Conservation (phyloP, 64 coral and sea anemone species). For the Stylophora pistillata region DNA sequence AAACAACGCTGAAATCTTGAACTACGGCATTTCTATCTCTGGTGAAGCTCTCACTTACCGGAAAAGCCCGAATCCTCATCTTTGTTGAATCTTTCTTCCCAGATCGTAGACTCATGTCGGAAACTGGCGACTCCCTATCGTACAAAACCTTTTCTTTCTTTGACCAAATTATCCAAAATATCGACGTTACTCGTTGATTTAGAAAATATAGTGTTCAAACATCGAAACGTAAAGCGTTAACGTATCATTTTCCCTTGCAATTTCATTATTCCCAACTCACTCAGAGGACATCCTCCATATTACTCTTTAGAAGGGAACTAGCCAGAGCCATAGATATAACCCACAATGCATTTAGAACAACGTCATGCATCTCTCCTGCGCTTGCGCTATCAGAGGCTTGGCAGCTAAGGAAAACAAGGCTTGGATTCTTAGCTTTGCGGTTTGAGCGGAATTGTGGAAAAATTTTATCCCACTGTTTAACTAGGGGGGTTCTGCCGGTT, state of each 20-base stretch:
- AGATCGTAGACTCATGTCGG: constrained; percentile 84
- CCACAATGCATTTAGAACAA: constrained; percentile 94
- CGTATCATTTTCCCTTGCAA: not conserved
- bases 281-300: constrained; percentile 22
- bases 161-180: not conserved
- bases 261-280: not conserved
- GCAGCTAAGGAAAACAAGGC: constrained; percentile 41
- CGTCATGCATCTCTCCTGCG: constrained; percentile 59
- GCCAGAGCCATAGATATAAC: constrained; percentile 91
- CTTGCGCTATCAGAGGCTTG: constrained; percentile 54
- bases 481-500: not conserved
- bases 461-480: not conserved
- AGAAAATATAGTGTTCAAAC: not conserved
- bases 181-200: not conserved
- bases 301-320: not conserved
- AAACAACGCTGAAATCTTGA: not conserved
- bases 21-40: not conserved
- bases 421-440: not conserved
- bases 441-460: not conserved
- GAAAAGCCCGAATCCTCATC: constrained; percentile 99
- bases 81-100: constrained; percentile 97
- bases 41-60: constrained; percentile 73
- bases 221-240: constrained; percentile 12
- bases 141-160: not conserved
- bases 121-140: constrained; percentile 11